Evolutionary conservation across 1,140 invertebrate genomes (phyloP), one percentile per base, ranked within the genome.

Genomic region (Zaprionus nigranus): DNA sequence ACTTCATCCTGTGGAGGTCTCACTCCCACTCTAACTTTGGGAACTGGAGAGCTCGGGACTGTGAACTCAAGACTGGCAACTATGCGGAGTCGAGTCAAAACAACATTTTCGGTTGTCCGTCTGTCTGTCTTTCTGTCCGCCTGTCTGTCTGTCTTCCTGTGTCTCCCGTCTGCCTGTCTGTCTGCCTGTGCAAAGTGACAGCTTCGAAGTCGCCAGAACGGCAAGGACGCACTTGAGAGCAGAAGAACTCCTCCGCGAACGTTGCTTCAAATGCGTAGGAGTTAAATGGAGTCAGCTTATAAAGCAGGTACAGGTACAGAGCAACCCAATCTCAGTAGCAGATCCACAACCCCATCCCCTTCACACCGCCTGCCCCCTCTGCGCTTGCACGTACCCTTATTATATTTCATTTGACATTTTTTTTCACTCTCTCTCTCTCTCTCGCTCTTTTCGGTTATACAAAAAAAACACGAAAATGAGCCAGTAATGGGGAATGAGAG

Each of bases 391-490:
- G 36, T 76, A 74, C 65, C 70, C 78, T 81, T 75, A 81, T 81
- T 81, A 81, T 81, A 81, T 81, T 81, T 81, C 75, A 81, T 70
- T 78, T 78, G 75, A 81, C 75, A 78, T 70, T 75, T 66, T 71
- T 71, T 72, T 74, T 46, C 15, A 7, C 40, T 43, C n/a, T 43
- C n/a, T 7, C n/a, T 46, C 40, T 51, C 17, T 49, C 22, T 68
- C 24, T 60, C 30, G n/a, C n/a, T 22, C 40, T 34, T 36, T 71
- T 59, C 30, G 24, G 59, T 30, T 64, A 71, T 60, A 76, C 73
- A 78, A 74, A 54, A 54, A 63, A 74, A 63, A 74, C 64, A 78
- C 58, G 69, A 73, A 78, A 77, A 64, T 77, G 58, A 58, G 54
- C n/a, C 34, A 28, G 51, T 46, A 36, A 28, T 5, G 20, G 43